phyloP scores from a whole-genome alignment of 2,797 vertebrate species.

The Notamacropus eugenii region DNA sequence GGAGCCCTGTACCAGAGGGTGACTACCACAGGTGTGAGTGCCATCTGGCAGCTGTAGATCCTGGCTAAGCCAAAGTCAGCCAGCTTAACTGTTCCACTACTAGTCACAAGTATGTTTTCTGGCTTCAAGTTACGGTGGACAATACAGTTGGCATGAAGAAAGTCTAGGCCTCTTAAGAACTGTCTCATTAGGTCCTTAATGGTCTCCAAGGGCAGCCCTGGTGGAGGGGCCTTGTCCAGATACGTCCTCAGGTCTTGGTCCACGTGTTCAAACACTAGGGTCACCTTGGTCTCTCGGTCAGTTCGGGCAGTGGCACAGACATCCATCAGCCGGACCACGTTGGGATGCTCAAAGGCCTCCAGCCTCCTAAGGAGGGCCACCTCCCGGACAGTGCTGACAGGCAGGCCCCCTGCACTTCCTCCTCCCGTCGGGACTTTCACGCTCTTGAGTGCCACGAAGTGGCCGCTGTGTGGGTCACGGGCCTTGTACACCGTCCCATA shows the following conservation, averaged over 20 bases:
- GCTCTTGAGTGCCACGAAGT: conserved; percentile 95
- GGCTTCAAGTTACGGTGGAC: conserved; percentile 93
- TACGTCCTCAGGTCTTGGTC: conserved; percentile 96
- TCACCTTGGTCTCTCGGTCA: conserved; percentile 94
- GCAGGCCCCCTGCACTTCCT: conserved; percentile 91
- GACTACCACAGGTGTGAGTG: conserved; percentile 96
- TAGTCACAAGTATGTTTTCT: conserved; percentile 96
- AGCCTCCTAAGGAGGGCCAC: conserved; percentile 92
- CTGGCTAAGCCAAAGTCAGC: conserved; percentile 95
- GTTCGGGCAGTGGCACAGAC: conserved; percentile 93
- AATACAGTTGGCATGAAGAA: conserved; percentile 94
- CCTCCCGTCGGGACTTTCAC: conserved; percentile 90
- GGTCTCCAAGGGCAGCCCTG: conserved; percentile 87
- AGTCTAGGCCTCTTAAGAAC: conserved; percentile 92
- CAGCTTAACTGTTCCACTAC: conserved; percentile 93
- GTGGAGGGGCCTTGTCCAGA: conserved; percentile 90
- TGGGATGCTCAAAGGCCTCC: conserved; percentile 95
- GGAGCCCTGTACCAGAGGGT: conserved; percentile 95
- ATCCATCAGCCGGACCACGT: conserved; percentile 94
- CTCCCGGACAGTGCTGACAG: conserved; percentile 92
- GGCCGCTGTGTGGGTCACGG: conserved; percentile 91
- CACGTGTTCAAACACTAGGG: conserved; percentile 95
- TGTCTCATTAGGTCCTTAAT: conserved; percentile 95
- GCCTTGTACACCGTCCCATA: conserved; percentile 96
- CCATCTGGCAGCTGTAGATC: conserved; percentile 97